Evolutionary conservation across 2,113 vertebrate genomes (phyloP), one percentile per base, ranked within the genome.

Genomic region (Rhinoptilus africanus): DNA sequence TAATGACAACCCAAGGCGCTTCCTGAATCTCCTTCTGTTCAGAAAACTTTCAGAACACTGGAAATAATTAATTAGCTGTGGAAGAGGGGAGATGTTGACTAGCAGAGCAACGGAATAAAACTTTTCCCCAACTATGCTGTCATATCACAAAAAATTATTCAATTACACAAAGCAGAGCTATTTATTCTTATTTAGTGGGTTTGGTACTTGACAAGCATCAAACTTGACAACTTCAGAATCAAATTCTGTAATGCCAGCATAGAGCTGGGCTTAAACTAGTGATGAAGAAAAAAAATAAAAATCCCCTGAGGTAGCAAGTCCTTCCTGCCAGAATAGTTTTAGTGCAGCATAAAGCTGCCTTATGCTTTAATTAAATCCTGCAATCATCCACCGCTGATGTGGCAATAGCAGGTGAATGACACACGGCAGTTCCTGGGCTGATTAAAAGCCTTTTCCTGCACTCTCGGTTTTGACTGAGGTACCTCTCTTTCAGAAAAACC

Each of bases 401-500:
- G 72, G 74, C 88, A 93, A 7, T 34, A 60, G 75, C 82, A 86
- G 51, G 67, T 63, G 62, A 78, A n/a, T 7, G 73, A 47, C 59
- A 32, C 39, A 6, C 66, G 71, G 72, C 90, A 4, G 92, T 88
- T 97, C 89, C 73, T 53, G 94, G 26, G 56, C 73, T 97, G 97
- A 94, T 71, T 64, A 67, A 85, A 56, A 85, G 18, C 78, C 21
- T 37, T 34, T 68, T 76, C 53, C 75, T 76, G 71, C 15, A 0
- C 10, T n/a, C 28, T 26, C 0, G 0, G 5, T 78, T 50, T 54
- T 92, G 22, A 77, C 45, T 4, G 59, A 28, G 59, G 14, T 66
- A 8, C 47, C 22, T 92, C 23, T 92, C 73, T 95, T 96, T 2
- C 96, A 98, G 98, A 98, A 75, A 95, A 97, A 7, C 64, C 97